A percentile compares a stretch with the other conserved stretches of the same genome.
Evolutionary conservation across 2,888 invertebrate genomes (phyloP).

Genomic region (Pandemis cinnamomeana): DNA sequence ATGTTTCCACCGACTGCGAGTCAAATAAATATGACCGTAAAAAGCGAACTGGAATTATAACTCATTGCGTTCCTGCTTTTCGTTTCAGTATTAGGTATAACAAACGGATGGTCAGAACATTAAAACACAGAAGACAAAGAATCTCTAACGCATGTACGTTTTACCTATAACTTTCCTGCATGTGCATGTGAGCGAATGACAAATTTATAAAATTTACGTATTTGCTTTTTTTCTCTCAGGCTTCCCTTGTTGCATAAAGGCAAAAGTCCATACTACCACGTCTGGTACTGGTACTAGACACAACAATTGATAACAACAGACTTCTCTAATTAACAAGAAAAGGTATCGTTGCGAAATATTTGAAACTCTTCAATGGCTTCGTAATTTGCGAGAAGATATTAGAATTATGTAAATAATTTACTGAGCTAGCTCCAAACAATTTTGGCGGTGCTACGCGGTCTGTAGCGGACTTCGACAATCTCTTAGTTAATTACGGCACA

Average conservation of each 20-base stretch:
- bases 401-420: slow-evolving; percentile 29
- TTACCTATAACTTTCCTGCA: too few species aligned
- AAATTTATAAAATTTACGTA: too few species aligned
- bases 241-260: background rate
- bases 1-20: slow-evolving; percentile 22
- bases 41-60: slow-evolving; percentile 7
- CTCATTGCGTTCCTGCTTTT: slow-evolving; percentile 1
- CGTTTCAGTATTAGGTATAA: background rate
- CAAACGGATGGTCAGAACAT: background rate
- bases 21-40: slow-evolving; percentile 26
- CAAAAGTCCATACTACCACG: background rate
- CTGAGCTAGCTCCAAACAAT: slow-evolving; percentile 8
- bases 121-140: too few species aligned
- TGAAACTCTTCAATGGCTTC: slow-evolving; percentile 16
- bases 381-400: slow-evolving; percentile 17
- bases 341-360: slow-evolving; percentile 1
- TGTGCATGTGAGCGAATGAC: too few species aligned
- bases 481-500: slow-evolving; percentile 20
- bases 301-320: background rate
- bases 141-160: too few species aligned
- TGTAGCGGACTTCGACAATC: slow-evolving; percentile 7
- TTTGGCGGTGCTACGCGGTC: slow-evolving; percentile 2
- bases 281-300: background rate
- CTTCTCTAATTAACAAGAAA: slow-evolving; percentile 3
- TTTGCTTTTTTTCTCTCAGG: too few species aligned